Evolutionary conservation across 2,113 vertebrate genomes (phyloP), one percentile per base, ranked within the genome.

Genomic region (Ibidorhyncha struthersii): DNA sequence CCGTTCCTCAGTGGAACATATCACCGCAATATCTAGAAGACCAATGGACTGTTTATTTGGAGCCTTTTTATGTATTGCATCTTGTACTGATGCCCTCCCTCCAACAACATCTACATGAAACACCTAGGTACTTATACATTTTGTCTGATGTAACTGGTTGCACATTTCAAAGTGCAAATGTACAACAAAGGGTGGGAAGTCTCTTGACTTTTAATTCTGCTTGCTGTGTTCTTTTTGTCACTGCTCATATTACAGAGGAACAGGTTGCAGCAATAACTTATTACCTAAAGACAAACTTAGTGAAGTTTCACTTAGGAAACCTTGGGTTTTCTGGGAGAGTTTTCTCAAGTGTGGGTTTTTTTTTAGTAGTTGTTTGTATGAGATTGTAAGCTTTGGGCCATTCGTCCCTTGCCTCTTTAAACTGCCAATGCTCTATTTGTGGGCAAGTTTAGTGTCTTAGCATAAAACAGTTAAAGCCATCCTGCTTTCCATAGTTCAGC

Each of bases 261-360:
- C 65, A 92, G 72, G 70, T 4, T 82, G 65, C 73, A 95, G 85
- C 30, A 90, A 55, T 49, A 69, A 73, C 53, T 26, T 34, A 86
- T 69, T 92, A 82, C 27, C 41, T 95, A 90, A 83, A 94, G 94
- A 97, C 9, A 22, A 89, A 96, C 61, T 87, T 63, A 45, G 43
- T 89, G 50, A 91, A 91, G 82, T 82, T 92, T 86, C 62, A 38
- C 72, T 81, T 90, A 73, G 79, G 52, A 91, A 94, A 96, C 23
- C 65, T 34, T 27, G 36, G 10, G 71, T 80, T 82, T 93, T 85
- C 62, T 85, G 70, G 40, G 11, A 77, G 30, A 61, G 52, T 77
- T 26, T 87, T 93, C 81, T 89, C 34, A 72, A 9, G 36, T 10
- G 17, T 29, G n/a, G n/a, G 12, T 3, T 0, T 9, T 76, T 73